phyloP scores from a whole-genome alignment of 2,888 invertebrate species.

The Hoplodrina ambigua region DNA sequence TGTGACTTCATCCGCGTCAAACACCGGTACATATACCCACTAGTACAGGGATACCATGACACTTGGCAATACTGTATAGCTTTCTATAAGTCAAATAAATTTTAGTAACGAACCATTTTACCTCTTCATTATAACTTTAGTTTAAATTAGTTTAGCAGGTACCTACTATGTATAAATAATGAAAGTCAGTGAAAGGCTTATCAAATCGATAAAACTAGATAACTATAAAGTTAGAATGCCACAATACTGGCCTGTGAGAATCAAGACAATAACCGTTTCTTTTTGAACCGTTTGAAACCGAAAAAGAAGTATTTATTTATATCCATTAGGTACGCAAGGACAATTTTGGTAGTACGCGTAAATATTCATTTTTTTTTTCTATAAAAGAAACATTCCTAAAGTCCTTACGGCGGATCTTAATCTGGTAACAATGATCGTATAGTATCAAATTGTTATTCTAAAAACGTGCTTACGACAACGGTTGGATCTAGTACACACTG shows the following conservation, averaged over 20 bases:
- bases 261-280: background rate
- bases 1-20: no score
- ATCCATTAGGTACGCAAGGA: background rate
- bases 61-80: no score
- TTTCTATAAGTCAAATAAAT: no score
- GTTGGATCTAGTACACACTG: constrained; percentile 27
- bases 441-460: constrained; percentile 34
- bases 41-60: no score
- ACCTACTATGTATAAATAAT: background rate
- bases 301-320: background rate
- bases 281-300: background rate
- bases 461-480: constrained; percentile 7
- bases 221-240: background rate
- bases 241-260: constrained; percentile 13
- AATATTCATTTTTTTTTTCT: background rate
- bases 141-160: background rate
- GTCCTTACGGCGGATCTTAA: constrained; percentile 29
- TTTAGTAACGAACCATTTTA: no score
- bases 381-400: constrained; percentile 5
- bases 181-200: background rate
- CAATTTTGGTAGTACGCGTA: background rate
- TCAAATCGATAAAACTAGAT: background rate
- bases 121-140: no score
- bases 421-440: constrained; percentile 29
- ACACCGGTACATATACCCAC: no score